A percentile compares a stretch with the other conserved stretches of the same genome.
These are phyloP conservation scores for Phenganax marumi DNA, from an alignment of 92 coral and sea anemone genomes.

Conservation along the genomic window DNA sequence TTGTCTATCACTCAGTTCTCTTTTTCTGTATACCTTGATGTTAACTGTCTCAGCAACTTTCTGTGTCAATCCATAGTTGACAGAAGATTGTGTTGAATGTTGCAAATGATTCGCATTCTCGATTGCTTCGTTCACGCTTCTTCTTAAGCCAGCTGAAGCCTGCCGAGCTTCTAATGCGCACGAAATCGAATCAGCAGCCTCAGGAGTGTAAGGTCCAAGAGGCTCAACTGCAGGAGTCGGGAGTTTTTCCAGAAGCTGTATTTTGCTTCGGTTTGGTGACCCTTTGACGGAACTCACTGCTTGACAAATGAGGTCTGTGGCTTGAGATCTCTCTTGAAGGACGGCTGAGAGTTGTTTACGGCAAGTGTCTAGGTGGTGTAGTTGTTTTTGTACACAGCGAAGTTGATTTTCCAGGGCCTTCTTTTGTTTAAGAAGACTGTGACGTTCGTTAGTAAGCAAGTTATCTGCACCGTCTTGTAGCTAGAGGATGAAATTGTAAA, in stretches of 20 bases:
- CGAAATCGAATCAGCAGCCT: slow-evolving; percentile 85
- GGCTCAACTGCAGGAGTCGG: slow-evolving; percentile 88
- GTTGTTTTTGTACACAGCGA: slow-evolving; percentile 94
- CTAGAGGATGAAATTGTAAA: slow-evolving; percentile 36
- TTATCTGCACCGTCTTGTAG: slow-evolving; percentile 95
- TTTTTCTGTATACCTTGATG: slow-evolving; percentile 66
- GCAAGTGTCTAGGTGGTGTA: slow-evolving; percentile 87
- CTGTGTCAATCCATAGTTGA: slow-evolving; percentile 96
- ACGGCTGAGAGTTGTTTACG: slow-evolving; percentile 80
- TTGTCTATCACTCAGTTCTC: no score
- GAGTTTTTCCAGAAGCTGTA: slow-evolving; percentile 80
- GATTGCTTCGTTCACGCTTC: slow-evolving; percentile 91
- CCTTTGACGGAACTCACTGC: slow-evolving; percentile 95
- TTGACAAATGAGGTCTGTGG: slow-evolving; percentile 89
- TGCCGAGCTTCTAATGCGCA: slow-evolving; percentile 87
- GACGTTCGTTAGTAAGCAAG: slow-evolving; percentile 80
- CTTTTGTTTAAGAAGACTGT: slow-evolving; percentile 76
- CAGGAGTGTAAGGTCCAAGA: slow-evolving; percentile 97
- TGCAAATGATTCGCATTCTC: slow-evolving; percentile 92
- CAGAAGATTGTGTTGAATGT: slow-evolving; percentile 87
- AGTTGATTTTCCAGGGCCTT: slow-evolving; percentile 89
- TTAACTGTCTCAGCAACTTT: slow-evolving; percentile 98
- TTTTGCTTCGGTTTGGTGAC: slow-evolving; percentile 74
- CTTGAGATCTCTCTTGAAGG: slow-evolving; percentile 84
- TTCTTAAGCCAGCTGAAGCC: slow-evolving; percentile 72